phyloP scores from a whole-genome alignment of 2,113 vertebrate genomes.

The Sphyrna mokarran region DNA sequence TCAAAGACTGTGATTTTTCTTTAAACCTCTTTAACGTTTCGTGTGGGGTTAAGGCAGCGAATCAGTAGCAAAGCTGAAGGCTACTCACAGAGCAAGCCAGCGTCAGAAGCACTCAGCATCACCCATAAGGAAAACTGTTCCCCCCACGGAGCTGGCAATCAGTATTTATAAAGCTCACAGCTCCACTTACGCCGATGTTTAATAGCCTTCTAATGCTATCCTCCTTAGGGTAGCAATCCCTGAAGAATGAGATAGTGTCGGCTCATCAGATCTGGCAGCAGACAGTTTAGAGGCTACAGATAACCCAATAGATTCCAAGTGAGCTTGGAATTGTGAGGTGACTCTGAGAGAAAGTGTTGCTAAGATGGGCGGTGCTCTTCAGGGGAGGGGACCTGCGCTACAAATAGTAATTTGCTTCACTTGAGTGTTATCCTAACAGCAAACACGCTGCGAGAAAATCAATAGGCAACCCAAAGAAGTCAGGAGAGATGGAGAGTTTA shows the following conservation, averaged over 20 bases:
- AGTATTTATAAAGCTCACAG: conserved; percentile 55
- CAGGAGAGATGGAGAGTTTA: neutral
- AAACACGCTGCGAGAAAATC: neutral
- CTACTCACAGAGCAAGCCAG: conserved; percentile 44
- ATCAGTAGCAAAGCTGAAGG: conserved; percentile 41
- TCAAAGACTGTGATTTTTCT: neutral
- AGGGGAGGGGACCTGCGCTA: neutral
- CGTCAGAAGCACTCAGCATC: conserved; percentile 49
- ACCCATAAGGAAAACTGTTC: conserved; percentile 41
- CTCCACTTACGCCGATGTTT: conserved; percentile 49
- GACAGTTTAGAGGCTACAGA: conserved; percentile 52
- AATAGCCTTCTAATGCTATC: conserved; percentile 54
- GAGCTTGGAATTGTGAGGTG: conserved; percentile 53
- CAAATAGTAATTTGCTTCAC: neutral
- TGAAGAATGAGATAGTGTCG: conserved; percentile 49
- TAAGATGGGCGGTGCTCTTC: neutral
- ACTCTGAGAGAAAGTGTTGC: conserved; percentile 45
- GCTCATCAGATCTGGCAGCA: conserved; percentile 53
- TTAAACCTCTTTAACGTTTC: neutral
- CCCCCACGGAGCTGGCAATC: conserved; percentile 47
- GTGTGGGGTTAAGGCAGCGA: neutral
- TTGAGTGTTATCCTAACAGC: neutral
- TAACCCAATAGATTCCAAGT: conserved; percentile 52
- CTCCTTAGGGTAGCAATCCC: conserved; percentile 50
- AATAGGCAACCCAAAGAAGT: neutral